phyloP scores from a whole-genome alignment of 2,888 invertebrate species.

The Minunthozetes semirufus region DNA sequence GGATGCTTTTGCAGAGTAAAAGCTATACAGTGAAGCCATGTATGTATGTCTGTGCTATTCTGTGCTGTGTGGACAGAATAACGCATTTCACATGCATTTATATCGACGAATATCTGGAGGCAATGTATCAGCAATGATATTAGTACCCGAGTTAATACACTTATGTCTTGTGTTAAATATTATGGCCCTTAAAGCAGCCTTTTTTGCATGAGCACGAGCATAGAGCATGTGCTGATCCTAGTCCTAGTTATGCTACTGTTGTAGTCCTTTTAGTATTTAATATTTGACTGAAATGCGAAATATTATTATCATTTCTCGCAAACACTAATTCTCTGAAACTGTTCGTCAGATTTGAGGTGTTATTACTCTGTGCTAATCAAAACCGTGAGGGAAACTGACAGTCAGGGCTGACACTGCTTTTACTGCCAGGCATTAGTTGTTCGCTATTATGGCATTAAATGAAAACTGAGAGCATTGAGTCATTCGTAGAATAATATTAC shows the following conservation, averaged over 20 bases:
- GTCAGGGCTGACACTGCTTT: neutral
- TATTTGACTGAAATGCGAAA: conserved; percentile 8
- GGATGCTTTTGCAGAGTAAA: neutral
- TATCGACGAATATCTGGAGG: conserved; percentile 1
- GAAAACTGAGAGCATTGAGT: neutral
- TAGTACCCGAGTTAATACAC: conserved; percentile 25
- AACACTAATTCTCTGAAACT: neutral
- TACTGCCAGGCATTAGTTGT: neutral
- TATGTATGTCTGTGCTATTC: neutral
- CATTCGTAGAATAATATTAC: conserved; percentile 13
- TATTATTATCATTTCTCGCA: neutral
- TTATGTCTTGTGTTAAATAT: conserved; percentile 22
- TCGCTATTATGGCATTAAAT: conserved; percentile 11
- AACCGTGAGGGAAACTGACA: neutral
- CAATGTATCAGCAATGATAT: too few species aligned
- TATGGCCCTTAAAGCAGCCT: neutral
- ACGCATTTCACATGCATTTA: neutral
- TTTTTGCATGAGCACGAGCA: too few species aligned
- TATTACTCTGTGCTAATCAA: conserved; percentile 5
- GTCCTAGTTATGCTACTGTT: too few species aligned
- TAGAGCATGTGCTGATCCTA: too few species aligned
- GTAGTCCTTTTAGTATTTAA: conserved; percentile 18
- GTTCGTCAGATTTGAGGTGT: conserved; percentile 23
- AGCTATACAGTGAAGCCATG: neutral
- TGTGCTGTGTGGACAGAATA: neutral